Percentiles rank a stretch among this genome's conserved stretches.
Conservation (phyloP, 64 coral and sea anemone genomes). For the Montipora efflorescens region DNA sequence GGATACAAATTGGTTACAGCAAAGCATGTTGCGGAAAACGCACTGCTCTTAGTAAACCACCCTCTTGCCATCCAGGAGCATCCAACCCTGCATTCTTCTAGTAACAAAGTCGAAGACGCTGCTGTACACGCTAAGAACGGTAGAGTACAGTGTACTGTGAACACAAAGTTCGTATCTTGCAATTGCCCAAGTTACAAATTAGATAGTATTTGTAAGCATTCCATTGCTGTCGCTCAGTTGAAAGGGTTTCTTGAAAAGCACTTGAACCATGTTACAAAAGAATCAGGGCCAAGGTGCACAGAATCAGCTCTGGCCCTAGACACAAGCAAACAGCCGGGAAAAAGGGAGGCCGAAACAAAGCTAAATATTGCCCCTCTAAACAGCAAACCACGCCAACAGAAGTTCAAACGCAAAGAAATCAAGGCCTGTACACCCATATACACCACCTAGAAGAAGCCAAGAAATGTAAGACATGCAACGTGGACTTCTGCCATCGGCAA, state of each 20-base stretch:
- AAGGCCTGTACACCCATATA: too few relatives aligned
- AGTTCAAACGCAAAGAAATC: too few relatives aligned
- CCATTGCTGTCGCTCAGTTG: conserved; percentile 26
- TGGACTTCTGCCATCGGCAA: too few relatives aligned
- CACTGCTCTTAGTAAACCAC: neutral
- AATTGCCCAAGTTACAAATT: conserved; percentile 21
- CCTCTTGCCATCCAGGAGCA: conserved; percentile 16
- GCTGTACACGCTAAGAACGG: neutral
- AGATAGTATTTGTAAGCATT: conserved; percentile 25
- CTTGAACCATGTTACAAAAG: neutral
- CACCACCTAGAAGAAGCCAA: too few relatives aligned
- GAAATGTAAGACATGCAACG: too few relatives aligned
- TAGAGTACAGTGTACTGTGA: conserved; percentile 19
- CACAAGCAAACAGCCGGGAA: conserved; percentile 6
- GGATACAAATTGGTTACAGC: neutral
- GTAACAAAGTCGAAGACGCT: conserved; percentile 17
- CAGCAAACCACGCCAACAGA: neutral
- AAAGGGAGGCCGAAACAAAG: neutral
- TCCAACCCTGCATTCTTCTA: neutral
- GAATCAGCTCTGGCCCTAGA: neutral
- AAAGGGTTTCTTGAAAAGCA: conserved; percentile 7
- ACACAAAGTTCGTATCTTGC: conserved; percentile 26
- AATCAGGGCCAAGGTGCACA: neutral
- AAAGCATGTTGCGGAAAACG: neutral
- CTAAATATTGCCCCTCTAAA: neutral